Evolutionary conservation across 2,113 vertebrate genomes (phyloP).

Genomic region (Lonchura striata): DNA sequence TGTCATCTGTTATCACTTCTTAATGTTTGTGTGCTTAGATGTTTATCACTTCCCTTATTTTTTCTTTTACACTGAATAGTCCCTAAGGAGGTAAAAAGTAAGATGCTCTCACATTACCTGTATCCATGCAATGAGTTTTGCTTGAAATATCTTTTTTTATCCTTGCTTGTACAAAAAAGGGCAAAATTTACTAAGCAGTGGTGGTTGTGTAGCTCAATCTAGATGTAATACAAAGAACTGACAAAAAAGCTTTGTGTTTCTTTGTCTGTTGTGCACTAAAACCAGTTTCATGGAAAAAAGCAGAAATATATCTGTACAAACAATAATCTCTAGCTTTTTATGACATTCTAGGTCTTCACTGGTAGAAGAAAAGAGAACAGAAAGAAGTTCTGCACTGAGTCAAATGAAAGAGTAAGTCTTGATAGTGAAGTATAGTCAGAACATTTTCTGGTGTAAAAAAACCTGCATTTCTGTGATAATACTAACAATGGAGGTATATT

Average conservation of each 20-base stretch:
- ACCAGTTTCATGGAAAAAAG: not conserved
- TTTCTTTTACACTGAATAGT: not conserved
- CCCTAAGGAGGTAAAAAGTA: not conserved
- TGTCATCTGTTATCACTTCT: not conserved
- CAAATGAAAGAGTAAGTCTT: constrained; percentile 80
- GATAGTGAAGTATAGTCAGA: not conserved
- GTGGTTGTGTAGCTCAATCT: not conserved
- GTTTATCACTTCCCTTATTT: not conserved
- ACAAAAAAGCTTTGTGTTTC: not conserved
- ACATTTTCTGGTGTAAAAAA: not conserved
- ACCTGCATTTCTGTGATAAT: not conserved
- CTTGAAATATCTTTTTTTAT: not conserved
- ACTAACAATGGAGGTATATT: not conserved
- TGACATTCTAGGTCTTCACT: constrained; percentile 76
- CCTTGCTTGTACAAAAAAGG: not conserved
- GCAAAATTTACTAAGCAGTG: not conserved
- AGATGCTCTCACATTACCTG: not conserved
- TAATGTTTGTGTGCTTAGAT: not conserved
- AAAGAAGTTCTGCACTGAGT: constrained; percentile 68
- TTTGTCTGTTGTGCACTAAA: not conserved
- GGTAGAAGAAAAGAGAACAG: constrained; percentile 76
- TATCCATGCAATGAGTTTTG: not conserved
- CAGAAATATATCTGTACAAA: not conserved
- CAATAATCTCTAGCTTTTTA: not conserved
- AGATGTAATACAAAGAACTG: not conserved